phyloP scores from a whole-genome alignment of 2,888 invertebrate genomes.

The Strigamia crassipes region DNA sequence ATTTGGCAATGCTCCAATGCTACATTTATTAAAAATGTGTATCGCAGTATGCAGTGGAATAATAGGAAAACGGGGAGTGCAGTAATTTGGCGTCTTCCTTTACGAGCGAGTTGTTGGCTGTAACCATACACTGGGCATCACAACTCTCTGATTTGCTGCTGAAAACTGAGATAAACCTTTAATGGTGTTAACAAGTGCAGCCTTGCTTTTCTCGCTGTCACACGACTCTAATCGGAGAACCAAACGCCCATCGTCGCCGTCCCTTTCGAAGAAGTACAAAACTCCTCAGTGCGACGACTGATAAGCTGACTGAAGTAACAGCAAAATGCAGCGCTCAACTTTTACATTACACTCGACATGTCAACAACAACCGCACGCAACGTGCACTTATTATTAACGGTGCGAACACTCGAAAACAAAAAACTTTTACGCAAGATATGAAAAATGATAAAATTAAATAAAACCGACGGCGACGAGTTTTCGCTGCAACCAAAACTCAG shows the following conservation, averaged over 20 bases:
- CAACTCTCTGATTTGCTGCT: slow-evolving; percentile 25
- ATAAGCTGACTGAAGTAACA: slow-evolving; percentile 24
- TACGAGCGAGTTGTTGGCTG: slow-evolving; percentile 37
- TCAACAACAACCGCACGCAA: slow-evolving; percentile 21
- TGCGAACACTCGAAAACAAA: neutral
- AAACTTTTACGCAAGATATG: neutral
- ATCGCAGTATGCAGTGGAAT: slow-evolving; percentile 35
- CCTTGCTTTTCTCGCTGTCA: slow-evolving; percentile 38
- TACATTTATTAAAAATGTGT: slow-evolving; percentile 38
- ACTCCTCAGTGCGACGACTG: slow-evolving; percentile 18
- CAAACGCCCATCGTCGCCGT: slow-evolving; percentile 18
- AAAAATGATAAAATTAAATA: neutral
- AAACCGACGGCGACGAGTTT: neutral
- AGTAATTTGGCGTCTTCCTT: slow-evolving; percentile 39
- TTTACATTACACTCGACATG: slow-evolving; percentile 33
- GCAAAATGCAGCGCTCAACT: slow-evolving; percentile 33
- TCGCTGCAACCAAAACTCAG: neutral
- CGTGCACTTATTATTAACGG: slow-evolving; percentile 5
- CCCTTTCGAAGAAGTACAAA: slow-evolving; percentile 33
- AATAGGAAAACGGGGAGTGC: slow-evolving; percentile 31
- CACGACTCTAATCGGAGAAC: slow-evolving; percentile 30
- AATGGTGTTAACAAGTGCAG: slow-evolving; percentile 42
- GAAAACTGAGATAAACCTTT: slow-evolving; percentile 42
- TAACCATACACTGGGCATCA: slow-evolving; percentile 34
- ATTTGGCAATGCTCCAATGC: slow-evolving; percentile 5